phyloP scores from a whole-genome alignment of 2,113 vertebrate genomes.

The Numenius arquata region DNA sequence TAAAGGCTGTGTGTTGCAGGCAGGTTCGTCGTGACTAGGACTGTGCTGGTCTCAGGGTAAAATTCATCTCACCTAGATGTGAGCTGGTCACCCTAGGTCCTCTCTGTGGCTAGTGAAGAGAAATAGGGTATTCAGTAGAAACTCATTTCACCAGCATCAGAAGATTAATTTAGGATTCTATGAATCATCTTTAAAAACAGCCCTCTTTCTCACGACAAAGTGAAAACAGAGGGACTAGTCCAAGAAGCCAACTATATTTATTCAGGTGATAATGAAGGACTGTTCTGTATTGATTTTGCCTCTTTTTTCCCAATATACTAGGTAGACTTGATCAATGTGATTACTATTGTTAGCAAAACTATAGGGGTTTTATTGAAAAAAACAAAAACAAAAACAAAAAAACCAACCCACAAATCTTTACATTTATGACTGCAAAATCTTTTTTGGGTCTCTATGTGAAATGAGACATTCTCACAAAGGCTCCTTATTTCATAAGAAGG shows the following conservation, averaged over 20 bases:
- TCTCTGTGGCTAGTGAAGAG: neutral
- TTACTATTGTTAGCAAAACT: neutral
- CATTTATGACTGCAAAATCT: neutral
- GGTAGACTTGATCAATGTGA: neutral
- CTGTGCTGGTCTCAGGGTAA: neutral
- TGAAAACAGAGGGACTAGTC: neutral
- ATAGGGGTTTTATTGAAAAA: rapidly evolving
- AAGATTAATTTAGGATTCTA: neutral
- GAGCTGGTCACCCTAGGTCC: neutral
- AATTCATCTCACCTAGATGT: neutral
- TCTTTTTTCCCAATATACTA: neutral
- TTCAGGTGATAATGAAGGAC: neutral
- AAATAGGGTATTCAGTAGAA: neutral
- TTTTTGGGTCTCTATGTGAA: neutral
- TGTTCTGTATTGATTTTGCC: neutral
- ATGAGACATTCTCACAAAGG: neutral
- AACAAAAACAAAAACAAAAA: neutral
- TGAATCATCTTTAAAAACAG: neutral
- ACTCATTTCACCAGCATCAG: neutral
- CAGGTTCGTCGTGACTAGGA: rapidly evolving
- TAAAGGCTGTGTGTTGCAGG: neutral
- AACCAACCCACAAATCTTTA: rapidly evolving
- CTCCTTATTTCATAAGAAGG: neutral
- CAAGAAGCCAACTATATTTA: neutral
- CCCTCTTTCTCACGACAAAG: neutral